Evolutionary conservation across 2,797 vertebrate species (phyloP), one percentile per base, ranked within the genome.

Genomic region (Typhlichthys eigenmanni): DNA sequence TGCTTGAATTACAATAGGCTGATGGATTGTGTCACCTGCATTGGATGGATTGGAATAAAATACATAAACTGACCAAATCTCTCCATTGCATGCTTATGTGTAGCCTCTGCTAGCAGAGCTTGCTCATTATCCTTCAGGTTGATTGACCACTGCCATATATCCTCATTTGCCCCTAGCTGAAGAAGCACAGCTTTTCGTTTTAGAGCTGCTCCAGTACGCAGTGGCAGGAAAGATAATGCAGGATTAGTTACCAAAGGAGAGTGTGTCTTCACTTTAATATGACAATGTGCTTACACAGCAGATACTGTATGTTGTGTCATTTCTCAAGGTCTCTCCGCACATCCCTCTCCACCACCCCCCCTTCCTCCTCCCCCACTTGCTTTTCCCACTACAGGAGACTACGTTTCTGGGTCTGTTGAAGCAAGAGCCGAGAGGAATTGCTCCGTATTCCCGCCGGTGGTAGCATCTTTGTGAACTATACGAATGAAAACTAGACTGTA

Each of bases 341-440:
- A 24, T 24, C 24, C 24, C 24, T 24, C 24, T 24, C 24, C 24
- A 3, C 24, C 24, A 3, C 24, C 24, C 24, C 24, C 24, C 24
- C 24, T 24, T 24, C 24, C 24, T 24, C 24, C 24, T 24, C 24
- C 24, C 24, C 52, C 2, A 14, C 32, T 0, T 68, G 46, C 6
- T 17, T 71, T 54, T 83, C 13, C 71, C 6, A 47, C 85, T 69
- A 58, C 81, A 93, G 92, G 82, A 68, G 67, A 73, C 70, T 19
- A 58, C n/a, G 4, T 59, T 53, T 73, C 59, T 58, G 70, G 68
- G 46, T 56, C 16, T 53, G 16, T 56, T 5, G 63, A 68, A 2
- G 63, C 62, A 51, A 13, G n/a, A 47, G 68, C 82, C 0, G 88
- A 92, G 64, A 92, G 92, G 72, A 92, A 94, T 86, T 94, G 93